Evolutionary conservation across 2,113 vertebrate genomes (phyloP).

Genomic region (Scartelaos histophorus): DNA sequence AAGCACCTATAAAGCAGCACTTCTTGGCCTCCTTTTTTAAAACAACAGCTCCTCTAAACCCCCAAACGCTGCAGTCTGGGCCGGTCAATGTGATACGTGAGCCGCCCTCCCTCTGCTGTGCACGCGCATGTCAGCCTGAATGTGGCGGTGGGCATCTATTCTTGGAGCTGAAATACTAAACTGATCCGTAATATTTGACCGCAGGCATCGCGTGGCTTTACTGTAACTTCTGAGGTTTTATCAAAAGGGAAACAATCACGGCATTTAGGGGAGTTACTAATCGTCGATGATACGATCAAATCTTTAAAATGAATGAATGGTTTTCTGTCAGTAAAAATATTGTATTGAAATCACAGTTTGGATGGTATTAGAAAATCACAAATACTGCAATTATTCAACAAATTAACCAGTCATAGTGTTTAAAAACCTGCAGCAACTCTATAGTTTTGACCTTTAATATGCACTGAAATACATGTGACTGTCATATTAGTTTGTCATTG

Average conservation of each 20-base stretch:
- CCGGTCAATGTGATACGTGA: constrained; percentile 59
- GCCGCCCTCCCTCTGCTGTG: constrained; percentile 22
- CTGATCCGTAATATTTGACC: constrained; percentile 44
- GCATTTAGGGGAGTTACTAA: not conserved
- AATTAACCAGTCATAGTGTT: too few relatives aligned
- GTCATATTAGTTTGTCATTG: too few relatives aligned
- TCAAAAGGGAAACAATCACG: not conserved
- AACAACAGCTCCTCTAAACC: not conserved
- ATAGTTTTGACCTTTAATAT: too few relatives aligned
- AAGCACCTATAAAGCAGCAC: not conserved
- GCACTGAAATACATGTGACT: too few relatives aligned
- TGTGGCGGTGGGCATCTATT: constrained; percentile 57
- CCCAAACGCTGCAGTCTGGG: constrained; percentile 5
- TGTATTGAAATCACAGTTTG: too few relatives aligned
- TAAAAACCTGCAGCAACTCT: too few relatives aligned
- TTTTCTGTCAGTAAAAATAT: too few relatives aligned
- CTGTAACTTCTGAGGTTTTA: constrained; percentile 16
- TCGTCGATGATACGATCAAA: too few relatives aligned
- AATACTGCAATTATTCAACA: too few relatives aligned
- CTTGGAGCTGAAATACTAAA: constrained; percentile 76
- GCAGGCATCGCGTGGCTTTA: constrained; percentile 25
- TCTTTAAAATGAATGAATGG: too few relatives aligned
- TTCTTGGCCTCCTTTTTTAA: not conserved
- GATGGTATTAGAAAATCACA: too few relatives aligned
- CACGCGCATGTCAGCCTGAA: constrained; percentile 28